Evolutionary conservation across 2,113 vertebrate genomes (phyloP), one percentile per base, ranked within the genome.

Genomic region (Psettodes erumei): DNA sequence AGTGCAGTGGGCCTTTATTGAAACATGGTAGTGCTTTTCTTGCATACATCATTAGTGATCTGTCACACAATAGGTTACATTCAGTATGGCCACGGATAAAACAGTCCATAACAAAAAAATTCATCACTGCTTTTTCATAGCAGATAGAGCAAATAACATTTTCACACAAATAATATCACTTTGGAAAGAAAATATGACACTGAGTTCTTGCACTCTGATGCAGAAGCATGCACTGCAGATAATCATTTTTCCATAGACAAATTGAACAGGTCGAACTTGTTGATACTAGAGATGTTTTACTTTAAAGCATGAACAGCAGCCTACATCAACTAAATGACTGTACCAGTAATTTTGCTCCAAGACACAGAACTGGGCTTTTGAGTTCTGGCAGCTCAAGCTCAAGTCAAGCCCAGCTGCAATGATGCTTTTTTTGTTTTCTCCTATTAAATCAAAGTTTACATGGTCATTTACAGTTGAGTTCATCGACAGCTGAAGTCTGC

Each of bases 31-130:
- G 94, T 95, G 93, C 84, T 87, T 88, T 78, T 79, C 95, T 95
- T 94, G 92, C 93, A 95, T 95, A 96, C 95, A 96, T 92, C 87
- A 90, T 94, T 86, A 94, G 92, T 94, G 92, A 95, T 88, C 79
- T 87, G 81, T 88, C 75, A 51, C 82, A 91, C 85, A 61, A 81
- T 54, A 79, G 73, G 63, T 94, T 97, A 98, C 96, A 98, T 96
- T 98, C 96, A 94, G n/a, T 82, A 95, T 93, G 94, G 95, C 93
- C 93, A 92, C 77, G 7, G 86, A 87, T 61, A 62, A 76, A 87
- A 86, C 56, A 65, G 76, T 62, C 45, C 21, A 65, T 21, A 69
- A 79, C 64, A 65, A 79, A 63, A 80, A 79, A 75, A 40, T 51
- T 58, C 76, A 82, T 10, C 56, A 53, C 69, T 75, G 75, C 81